phyloP scores from a whole-genome alignment of 1,140 invertebrate species.

The Leptopilina boulardi region DNA sequence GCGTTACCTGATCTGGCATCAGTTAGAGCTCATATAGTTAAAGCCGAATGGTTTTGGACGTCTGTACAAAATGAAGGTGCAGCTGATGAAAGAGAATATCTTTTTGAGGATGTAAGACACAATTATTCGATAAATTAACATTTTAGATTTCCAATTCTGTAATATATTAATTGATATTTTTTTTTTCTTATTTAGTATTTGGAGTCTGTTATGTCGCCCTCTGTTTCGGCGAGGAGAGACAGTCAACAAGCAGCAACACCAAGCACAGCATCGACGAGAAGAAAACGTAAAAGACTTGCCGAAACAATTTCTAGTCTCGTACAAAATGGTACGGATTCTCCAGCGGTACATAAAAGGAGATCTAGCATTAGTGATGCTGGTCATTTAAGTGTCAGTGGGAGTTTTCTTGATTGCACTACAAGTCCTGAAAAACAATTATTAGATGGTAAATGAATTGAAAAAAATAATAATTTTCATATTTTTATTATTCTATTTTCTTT shows the following conservation, averaged over 20 bases:
- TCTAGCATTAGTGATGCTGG: constrained; percentile 90
- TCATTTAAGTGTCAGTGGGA: constrained; percentile 88
- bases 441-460: constrained; percentile 74
- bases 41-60: constrained; percentile 98
- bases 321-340: constrained; percentile 76
- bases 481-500: background rate
- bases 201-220: constrained; percentile 77
- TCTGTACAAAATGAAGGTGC: constrained; percentile 96
- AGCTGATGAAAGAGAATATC: constrained; percentile 91
- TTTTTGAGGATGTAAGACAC: constrained; percentile 84
- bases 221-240: constrained; percentile 71
- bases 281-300: constrained; percentile 86
- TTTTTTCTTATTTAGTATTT: constrained; percentile 76
- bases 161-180: background rate
- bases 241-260: constrained; percentile 75
- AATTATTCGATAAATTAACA: background rate
- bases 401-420: constrained; percentile 89
- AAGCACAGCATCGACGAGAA: constrained; percentile 71
- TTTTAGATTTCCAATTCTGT: no score
- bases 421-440: constrained; percentile 83
- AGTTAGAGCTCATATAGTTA: constrained; percentile 83
- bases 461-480: no score
- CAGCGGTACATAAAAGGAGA: constrained; percentile 83
- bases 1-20: constrained; percentile 80
- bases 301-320: constrained; percentile 78